These are phyloP conservation scores for Anarrhichthys ocellatus DNA, from an alignment of 2,113 vertebrate species.

Conservation along the genomic window DNA sequence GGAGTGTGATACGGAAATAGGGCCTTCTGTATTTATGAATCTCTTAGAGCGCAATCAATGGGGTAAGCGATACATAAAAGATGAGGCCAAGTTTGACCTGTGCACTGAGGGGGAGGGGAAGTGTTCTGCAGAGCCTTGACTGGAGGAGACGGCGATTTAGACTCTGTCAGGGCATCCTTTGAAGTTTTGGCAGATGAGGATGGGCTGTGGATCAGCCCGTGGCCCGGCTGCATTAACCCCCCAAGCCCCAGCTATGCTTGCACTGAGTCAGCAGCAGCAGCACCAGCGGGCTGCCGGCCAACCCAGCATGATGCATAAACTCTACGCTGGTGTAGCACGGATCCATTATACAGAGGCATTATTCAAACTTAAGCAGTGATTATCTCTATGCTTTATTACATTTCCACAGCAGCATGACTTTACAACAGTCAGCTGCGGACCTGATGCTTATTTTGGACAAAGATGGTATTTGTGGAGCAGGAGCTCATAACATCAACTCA, in stretches of 20 bases:
- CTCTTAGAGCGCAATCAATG: constrained; percentile 69
- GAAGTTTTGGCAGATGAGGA: constrained; percentile 74
- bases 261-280: constrained; percentile 71
- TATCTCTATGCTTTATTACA: constrained; percentile 62
- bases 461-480: constrained; percentile 49
- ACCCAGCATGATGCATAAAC: constrained; percentile 67
- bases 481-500: constrained; percentile 27
- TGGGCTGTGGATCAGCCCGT: constrained; percentile 56
- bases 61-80: constrained; percentile 72
- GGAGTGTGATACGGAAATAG: constrained; percentile 61
- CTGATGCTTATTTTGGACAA: constrained; percentile 40
- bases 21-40: constrained; percentile 64
- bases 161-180: constrained; percentile 68
- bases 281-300: constrained; percentile 43
- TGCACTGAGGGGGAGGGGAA: constrained; percentile 40
- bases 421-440: constrained; percentile 18
- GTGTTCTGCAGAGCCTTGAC: constrained; percentile 39
- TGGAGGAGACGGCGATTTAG: constrained; percentile 63
- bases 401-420: constrained; percentile 59
- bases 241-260: constrained; percentile 52
- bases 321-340: constrained; percentile 44
- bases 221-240: constrained; percentile 71
- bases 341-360: constrained; percentile 55
- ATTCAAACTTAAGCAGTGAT: constrained; percentile 69
- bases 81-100: constrained; percentile 72